phyloP scores from a whole-genome alignment of 2,888 invertebrate species.

The Mythimna pallens region DNA sequence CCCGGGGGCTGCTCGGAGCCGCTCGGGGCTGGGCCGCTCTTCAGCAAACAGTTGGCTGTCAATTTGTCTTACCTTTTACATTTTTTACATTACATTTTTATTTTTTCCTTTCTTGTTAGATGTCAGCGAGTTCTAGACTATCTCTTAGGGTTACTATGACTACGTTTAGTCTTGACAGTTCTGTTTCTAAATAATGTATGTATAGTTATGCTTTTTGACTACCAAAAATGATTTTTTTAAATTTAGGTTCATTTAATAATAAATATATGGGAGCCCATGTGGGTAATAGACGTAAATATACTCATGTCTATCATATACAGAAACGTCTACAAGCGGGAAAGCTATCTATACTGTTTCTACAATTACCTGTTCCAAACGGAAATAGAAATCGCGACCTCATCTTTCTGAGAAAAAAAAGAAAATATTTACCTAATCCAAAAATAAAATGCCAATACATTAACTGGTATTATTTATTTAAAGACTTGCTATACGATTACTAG shows the following conservation, averaged over 20 bases:
- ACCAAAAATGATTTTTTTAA: not conserved
- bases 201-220: not conserved
- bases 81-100: constrained; percentile 7
- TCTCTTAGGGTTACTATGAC: not conserved
- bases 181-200: not conserved
- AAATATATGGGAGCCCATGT: not conserved
- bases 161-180: not conserved
- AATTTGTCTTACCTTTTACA: constrained; percentile 31
- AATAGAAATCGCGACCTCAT: constrained; percentile 9
- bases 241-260: not conserved
- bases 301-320: not conserved
- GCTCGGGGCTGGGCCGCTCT: constrained; percentile 2
- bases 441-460: not conserved
- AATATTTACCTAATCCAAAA: not conserved
- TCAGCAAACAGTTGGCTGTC: constrained; percentile 4
- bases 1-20: constrained; percentile 2
- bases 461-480: constrained; percentile 12
- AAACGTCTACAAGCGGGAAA: not conserved
- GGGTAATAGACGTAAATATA: not conserved
- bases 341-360: not conserved
- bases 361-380: constrained; percentile 11
- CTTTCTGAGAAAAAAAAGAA: not conserved
- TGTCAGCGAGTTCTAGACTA: not conserved
- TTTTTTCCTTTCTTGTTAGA: not conserved
- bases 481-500: not conserved